Evolutionary conservation across 2,888 invertebrate species (phyloP).

Genomic region (Nephrocerus scutellatus): DNA sequence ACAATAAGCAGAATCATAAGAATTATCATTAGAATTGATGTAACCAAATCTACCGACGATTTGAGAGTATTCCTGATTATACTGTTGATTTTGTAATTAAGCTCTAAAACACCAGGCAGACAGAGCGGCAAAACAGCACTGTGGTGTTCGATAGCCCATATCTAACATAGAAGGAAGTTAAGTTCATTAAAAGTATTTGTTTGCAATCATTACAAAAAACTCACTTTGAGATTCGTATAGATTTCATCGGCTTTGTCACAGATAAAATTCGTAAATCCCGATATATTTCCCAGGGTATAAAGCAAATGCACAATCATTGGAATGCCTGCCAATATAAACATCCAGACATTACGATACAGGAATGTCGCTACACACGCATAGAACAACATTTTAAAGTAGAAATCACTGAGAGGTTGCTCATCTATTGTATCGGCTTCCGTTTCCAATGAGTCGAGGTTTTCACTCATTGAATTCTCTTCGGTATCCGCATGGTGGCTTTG

Average conservation of each 20-base stretch:
- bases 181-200: neutral
- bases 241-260: slow-evolving; percentile 29
- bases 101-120: slow-evolving; percentile 66
- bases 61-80: slow-evolving; percentile 59
- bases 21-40: slow-evolving; percentile 77
- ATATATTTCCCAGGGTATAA: slow-evolving; percentile 33
- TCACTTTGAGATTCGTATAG: slow-evolving; percentile 30
- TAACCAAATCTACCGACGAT: slow-evolving; percentile 76
- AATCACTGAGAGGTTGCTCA: slow-evolving; percentile 54
- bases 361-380: slow-evolving; percentile 78
- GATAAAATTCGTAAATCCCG: slow-evolving; percentile 39
- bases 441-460: slow-evolving; percentile 36
- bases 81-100: slow-evolving; percentile 59
- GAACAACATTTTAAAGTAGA: slow-evolving; percentile 69
- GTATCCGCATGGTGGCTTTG: slow-evolving; percentile 30
- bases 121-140: slow-evolving; percentile 68
- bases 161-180: slow-evolving; percentile 40
- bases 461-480: slow-evolving; percentile 40
- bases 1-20: slow-evolving; percentile 73
- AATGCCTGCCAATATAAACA: slow-evolving; percentile 67
- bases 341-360: slow-evolving; percentile 80
- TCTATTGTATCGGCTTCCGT: slow-evolving; percentile 30
- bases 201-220: neutral
- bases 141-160: slow-evolving; percentile 50
- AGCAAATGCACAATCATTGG: slow-evolving; percentile 53